Conservation (phyloP, 2,797 vertebrate species). For the Serranus cabrilla region DNA sequence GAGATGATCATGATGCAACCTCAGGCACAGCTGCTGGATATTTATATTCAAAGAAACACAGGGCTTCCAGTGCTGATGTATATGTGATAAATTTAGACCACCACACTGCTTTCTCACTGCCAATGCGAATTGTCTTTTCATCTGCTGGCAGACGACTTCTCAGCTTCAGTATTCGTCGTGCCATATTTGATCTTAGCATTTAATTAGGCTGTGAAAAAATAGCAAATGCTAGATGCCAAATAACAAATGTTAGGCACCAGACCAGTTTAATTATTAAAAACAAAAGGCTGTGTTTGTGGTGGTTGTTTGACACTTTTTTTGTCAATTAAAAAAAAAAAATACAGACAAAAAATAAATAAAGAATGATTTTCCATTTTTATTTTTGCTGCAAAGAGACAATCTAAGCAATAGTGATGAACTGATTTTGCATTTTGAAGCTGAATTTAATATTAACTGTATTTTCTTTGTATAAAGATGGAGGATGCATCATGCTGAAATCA, state of each 20-base stretch:
- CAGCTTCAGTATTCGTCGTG: constrained; percentile 12
- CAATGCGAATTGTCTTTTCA: background rate
- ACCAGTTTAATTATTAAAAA: background rate
- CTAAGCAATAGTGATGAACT: background rate
- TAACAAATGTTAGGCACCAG: background rate
- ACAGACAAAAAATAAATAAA: no score
- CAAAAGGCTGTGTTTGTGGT: background rate
- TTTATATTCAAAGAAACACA: constrained; percentile 28
- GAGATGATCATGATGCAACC: constrained; percentile 21
- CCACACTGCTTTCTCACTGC: constrained; percentile 10
- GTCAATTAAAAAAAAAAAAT: no score
- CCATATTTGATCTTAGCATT: constrained; percentile 4
- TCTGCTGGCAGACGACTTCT: background rate
- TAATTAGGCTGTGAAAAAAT: constrained; percentile 14
- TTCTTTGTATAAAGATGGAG: no score
- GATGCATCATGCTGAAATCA: no score
- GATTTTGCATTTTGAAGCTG: no score
- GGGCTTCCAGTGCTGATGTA: constrained; percentile 6
- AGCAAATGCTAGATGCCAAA: no score
- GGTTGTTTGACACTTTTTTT: no score
- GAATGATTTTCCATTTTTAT: background rate
- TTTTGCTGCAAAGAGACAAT: background rate
- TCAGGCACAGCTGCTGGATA: background rate
- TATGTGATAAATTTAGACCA: constrained; percentile 6
- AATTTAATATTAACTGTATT: no score